These are phyloP conservation scores for Tonatia bakeri DNA, from an alignment of 2,113 vertebrate species.

Conservation along the genomic window DNA sequence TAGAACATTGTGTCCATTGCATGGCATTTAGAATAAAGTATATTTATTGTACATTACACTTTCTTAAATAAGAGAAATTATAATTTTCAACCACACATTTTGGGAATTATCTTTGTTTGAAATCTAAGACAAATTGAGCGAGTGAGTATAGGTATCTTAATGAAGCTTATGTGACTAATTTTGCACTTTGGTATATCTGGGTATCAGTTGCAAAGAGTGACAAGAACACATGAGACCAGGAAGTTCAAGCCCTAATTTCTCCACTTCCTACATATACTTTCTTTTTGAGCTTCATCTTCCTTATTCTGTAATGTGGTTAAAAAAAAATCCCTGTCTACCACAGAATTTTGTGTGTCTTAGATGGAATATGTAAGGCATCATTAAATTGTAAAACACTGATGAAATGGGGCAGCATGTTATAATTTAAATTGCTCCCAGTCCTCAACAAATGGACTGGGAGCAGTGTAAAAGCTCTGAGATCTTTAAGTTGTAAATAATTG, in stretches of 20 bases:
- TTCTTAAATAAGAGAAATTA: conserved; percentile 27
- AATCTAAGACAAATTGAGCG: background rate
- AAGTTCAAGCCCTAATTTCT: background rate
- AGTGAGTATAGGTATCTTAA: background rate
- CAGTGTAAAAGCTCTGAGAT: background rate
- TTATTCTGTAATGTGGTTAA: background rate
- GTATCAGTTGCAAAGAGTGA: background rate
- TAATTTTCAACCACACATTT: background rate
- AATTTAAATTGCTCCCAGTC: background rate
- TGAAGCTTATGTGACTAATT: background rate
- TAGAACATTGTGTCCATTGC: background rate
- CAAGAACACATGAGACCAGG: background rate
- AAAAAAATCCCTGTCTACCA: background rate
- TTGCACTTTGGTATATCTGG: background rate
- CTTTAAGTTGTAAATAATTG: background rate
- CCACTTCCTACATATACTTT: background rate
- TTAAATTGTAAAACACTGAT: background rate
- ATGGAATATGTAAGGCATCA: background rate
- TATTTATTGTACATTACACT: background rate
- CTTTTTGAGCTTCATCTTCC: background rate
- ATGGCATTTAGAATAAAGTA: background rate
- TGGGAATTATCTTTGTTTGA: background rate
- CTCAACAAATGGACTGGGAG: background rate
- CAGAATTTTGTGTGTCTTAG: background rate
- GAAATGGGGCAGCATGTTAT: background rate